Percentiles rank a stretch among this genome's conserved stretches.
phyloP scores from a whole-genome alignment of 2,113 vertebrate species.

The Salvelinus namaycush region DNA sequence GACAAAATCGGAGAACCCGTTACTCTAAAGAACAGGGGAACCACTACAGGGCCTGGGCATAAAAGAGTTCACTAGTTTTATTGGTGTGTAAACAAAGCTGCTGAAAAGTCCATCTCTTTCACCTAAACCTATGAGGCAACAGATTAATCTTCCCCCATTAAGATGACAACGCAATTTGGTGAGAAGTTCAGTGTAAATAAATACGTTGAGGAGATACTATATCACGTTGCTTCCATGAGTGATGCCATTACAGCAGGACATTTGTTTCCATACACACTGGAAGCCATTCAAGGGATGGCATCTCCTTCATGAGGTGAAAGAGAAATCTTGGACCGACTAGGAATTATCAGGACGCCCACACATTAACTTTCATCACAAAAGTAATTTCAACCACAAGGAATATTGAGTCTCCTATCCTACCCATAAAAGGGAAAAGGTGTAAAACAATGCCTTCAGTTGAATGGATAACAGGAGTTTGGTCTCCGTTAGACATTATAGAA shows the following conservation, averaged over 20 bases:
- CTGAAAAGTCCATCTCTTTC: slow-evolving; percentile 69
- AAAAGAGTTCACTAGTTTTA: slow-evolving; percentile 57
- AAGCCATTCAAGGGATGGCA: slow-evolving; percentile 62
- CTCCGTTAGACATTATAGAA: slow-evolving; percentile 73
- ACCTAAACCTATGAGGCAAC: slow-evolving; percentile 71
- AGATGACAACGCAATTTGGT: slow-evolving; percentile 80
- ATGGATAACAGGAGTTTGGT: slow-evolving; percentile 75
- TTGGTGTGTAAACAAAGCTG: slow-evolving; percentile 68
- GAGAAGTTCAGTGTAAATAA: slow-evolving; percentile 83
- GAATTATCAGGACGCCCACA: slow-evolving; percentile 68
- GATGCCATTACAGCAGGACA: slow-evolving; percentile 73
- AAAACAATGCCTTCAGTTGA: slow-evolving; percentile 69
- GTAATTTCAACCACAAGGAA: slow-evolving; percentile 63
- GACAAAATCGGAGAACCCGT: not conserved
- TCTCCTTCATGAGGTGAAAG: slow-evolving; percentile 72
- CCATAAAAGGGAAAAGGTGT: slow-evolving; percentile 70
- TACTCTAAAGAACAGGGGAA: not conserved
- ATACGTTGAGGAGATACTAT: slow-evolving; percentile 78
- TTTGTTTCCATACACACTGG: slow-evolving; percentile 77
- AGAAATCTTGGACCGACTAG: slow-evolving; percentile 62
- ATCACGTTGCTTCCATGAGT: too few relatives aligned
- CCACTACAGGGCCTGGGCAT: not conserved
- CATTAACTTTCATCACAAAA: slow-evolving; percentile 81
- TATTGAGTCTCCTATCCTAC: slow-evolving; percentile 45
- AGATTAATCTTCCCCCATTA: slow-evolving; percentile 80